Conservation (phyloP, 2,888 invertebrate genomes). For the Muscina levida region DNA sequence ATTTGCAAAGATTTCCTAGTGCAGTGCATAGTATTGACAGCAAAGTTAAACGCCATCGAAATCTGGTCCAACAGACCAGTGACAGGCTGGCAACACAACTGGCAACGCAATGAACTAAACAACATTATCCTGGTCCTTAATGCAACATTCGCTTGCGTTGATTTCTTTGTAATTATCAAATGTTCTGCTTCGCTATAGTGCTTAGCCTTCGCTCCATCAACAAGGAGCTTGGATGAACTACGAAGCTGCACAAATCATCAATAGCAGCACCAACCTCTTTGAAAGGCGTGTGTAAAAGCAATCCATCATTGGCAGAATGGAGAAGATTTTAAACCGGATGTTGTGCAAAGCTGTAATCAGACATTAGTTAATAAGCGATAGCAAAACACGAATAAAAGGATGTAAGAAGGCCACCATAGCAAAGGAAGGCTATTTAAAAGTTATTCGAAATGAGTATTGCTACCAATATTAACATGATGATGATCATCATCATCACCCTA, state of each 20-base stretch:
- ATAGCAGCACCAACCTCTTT: conserved; percentile 1
- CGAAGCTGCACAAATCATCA: neutral
- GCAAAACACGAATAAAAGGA: conserved; percentile 23
- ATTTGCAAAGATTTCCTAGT: no score
- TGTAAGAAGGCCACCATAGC: conserved; percentile 10
- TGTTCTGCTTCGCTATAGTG: neutral
- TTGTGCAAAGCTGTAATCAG: conserved; percentile 67
- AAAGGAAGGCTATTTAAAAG: neutral
- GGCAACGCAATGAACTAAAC: neutral
- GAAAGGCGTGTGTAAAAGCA: conserved; percentile 41
- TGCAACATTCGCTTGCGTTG: neutral
- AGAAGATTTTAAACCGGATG: conserved; percentile 74
- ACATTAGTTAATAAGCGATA: conserved; percentile 48
- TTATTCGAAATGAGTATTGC: neutral
- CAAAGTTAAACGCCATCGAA: no score
- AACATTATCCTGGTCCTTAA: neutral
- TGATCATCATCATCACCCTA: neutral
- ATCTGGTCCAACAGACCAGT: neutral
- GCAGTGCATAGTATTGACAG: conserved; percentile 20
- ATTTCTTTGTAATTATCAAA: neutral
- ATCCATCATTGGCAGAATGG: conserved; percentile 66
- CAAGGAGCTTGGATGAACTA: neutral
- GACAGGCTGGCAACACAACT: neutral
- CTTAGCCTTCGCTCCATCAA: neutral
- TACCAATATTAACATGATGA: conserved; percentile 7